These are phyloP conservation scores for Rhynchonycteris naso DNA, from an alignment of 2,797 vertebrate species.

Conservation along the genomic window DNA sequence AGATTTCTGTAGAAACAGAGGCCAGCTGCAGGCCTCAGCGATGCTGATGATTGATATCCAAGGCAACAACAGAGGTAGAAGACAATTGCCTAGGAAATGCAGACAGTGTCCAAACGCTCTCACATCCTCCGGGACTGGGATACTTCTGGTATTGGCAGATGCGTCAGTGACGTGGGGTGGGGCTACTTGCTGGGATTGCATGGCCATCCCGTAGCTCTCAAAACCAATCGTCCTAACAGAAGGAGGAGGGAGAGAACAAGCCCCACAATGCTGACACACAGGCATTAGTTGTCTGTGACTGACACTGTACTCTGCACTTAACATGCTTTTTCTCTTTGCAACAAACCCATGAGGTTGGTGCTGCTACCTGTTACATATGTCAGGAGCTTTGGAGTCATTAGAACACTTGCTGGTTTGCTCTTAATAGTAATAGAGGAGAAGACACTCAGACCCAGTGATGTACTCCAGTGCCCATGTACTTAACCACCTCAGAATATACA, in stretches of 20 bases:
- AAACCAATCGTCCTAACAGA: slow-evolving; percentile 48
- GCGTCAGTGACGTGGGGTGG: slow-evolving; percentile 53
- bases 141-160: slow-evolving; percentile 39
- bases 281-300: neutral
- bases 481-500: neutral
- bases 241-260: neutral
- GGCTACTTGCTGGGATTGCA: slow-evolving; percentile 63
- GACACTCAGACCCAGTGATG: neutral
- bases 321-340: neutral
- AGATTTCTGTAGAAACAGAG: slow-evolving; percentile 69
- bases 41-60: neutral
- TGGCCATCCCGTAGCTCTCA: slow-evolving; percentile 49
- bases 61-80: slow-evolving; percentile 29
- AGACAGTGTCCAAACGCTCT: slow-evolving; percentile 51
- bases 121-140: neutral
- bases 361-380: neutral
- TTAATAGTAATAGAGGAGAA: neutral
- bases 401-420: neutral
- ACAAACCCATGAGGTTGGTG: neutral
- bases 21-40: neutral
- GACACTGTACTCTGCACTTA: neutral
- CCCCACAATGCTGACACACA: neutral
- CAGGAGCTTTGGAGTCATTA: neutral
- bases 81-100: slow-evolving; percentile 66
- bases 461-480: neutral